Percentiles rank a stretch among this genome's conserved stretches.
Conservation (phyloP, 2,888 invertebrate genomes). For the Tuta absoluta region DNA sequence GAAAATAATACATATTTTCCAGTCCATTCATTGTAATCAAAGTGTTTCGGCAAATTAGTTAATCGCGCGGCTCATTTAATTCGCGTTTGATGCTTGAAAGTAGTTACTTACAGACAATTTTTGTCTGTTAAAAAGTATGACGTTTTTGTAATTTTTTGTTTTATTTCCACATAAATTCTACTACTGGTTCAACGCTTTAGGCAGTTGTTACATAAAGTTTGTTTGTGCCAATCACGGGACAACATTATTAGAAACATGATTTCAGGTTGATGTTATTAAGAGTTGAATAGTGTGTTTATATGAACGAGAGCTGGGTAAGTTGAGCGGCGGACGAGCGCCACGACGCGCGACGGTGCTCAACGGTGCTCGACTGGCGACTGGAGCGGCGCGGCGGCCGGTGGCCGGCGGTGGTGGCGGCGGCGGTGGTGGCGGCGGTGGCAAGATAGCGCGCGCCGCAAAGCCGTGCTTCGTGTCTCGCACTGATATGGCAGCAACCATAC, state of each 20-base stretch:
- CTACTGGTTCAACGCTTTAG: too few species aligned
- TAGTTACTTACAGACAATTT: neutral
- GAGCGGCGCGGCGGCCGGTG: conserved; percentile 1
- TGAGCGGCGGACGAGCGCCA: conserved; percentile 29
- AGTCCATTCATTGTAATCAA: too few species aligned
- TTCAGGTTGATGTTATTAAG: neutral
- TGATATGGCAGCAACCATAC: too few species aligned
- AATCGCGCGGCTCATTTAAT: neutral
- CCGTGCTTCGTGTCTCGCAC: neutral
- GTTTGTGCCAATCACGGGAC: too few species aligned
- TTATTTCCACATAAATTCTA: too few species aligned
- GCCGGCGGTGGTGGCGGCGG: neutral
- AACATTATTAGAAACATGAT: neutral
- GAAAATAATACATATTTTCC: too few species aligned
- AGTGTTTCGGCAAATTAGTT: neutral
- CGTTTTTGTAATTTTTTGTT: too few species aligned
- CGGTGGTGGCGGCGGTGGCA: neutral
- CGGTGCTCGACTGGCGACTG: conserved; percentile 24
- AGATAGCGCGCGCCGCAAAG: neutral
- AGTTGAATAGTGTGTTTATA: neutral
- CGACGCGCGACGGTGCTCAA: conserved; percentile 32
- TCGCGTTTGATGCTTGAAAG: neutral
- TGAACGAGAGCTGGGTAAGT: conserved; percentile 19
- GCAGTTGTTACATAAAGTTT: too few species aligned
- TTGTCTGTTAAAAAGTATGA: too few species aligned